Evolutionary conservation across 2,888 invertebrate genomes (phyloP).

Genomic region (Mimachlamys varia): DNA sequence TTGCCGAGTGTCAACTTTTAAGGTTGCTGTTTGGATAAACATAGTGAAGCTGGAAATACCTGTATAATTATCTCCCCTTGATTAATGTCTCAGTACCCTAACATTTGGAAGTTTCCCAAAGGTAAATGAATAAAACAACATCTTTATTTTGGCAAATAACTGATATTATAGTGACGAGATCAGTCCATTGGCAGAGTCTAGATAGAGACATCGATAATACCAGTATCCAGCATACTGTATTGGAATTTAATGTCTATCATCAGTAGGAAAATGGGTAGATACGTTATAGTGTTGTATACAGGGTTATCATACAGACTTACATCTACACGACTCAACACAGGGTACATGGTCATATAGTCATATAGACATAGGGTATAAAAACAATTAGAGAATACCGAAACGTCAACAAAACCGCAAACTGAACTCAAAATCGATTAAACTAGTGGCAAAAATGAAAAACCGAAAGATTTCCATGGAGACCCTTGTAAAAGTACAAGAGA

Average conservation of each 20-base stretch:
- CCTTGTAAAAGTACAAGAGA: too few relatives aligned
- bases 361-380: background rate
- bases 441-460: too few relatives aligned
- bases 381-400: too few relatives aligned
- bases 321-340: background rate
- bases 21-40: too few relatives aligned
- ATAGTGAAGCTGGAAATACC: background rate
- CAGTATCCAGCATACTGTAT: too few relatives aligned
- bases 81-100: background rate
- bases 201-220: background rate
- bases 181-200: background rate
- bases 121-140: constrained; percentile 10
- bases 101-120: background rate
- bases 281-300: background rate
- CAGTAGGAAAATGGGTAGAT: too few relatives aligned
- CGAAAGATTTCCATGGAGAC: too few relatives aligned
- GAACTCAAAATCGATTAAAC: too few relatives aligned
- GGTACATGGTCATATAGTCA: background rate
- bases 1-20: too few relatives aligned
- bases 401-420: too few relatives aligned
- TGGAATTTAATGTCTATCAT: too few relatives aligned
- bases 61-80: constrained; percentile 21
- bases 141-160: constrained; percentile 11
- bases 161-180: constrained; percentile 5
- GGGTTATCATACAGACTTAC: background rate